Conservation (phyloP, 2,888 invertebrate species). For the Nomada lathburiana region DNA sequence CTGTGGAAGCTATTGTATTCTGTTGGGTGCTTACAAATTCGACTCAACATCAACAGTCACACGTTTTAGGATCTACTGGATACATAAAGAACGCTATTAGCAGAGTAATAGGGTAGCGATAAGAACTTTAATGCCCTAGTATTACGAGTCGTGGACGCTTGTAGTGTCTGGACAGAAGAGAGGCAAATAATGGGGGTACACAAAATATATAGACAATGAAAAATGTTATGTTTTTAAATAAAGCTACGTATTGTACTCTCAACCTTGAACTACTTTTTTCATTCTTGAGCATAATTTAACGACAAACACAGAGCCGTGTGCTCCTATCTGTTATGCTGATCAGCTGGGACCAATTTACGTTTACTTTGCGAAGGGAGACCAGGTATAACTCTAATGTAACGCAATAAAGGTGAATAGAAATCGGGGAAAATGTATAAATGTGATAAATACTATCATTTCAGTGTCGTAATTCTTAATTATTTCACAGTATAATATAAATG, state of each 20-base stretch:
- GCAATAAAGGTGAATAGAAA: too few species aligned
- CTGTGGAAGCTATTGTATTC: not conserved
- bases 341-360: too few species aligned
- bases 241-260: not conserved
- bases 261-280: constrained; percentile 36
- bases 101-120: constrained; percentile 74
- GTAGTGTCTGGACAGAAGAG: constrained; percentile 43
- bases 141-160: constrained; percentile 60
- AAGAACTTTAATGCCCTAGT: constrained; percentile 71
- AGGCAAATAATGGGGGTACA: constrained; percentile 23
- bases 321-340: not conserved
- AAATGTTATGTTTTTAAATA: constrained; percentile 5
- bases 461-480: too few species aligned
- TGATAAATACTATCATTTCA: too few species aligned
- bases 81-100: constrained; percentile 75
- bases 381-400: too few species aligned
- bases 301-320: not conserved
- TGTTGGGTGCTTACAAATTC: not conserved
- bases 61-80: constrained; percentile 39
- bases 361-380: too few species aligned
- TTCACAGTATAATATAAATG: too few species aligned
- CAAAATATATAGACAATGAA: constrained; percentile 15
- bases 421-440: too few species aligned
- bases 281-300: constrained; percentile 19
- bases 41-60: constrained; percentile 13